Evolutionary conservation across 2,888 invertebrate genomes (phyloP).

Genomic region (Yponomeuta malinellus): DNA sequence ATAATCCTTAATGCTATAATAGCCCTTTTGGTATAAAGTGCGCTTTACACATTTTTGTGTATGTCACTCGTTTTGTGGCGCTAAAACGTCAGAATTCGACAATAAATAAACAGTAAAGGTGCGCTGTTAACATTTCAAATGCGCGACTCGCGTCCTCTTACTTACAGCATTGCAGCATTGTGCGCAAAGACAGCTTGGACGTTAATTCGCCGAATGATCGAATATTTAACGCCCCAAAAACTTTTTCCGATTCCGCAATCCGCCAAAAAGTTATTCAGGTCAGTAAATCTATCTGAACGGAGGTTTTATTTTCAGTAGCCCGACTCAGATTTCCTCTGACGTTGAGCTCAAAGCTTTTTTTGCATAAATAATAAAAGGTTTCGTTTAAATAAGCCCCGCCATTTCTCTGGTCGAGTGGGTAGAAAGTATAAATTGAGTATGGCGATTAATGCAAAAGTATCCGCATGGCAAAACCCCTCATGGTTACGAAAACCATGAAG

Average conservation of each 20-base stretch:
- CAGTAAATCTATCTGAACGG: slow-evolving; percentile 23
- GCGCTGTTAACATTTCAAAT: too few relatives aligned
- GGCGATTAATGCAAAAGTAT: neutral
- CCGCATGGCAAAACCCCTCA: too few relatives aligned
- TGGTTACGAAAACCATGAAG: too few relatives aligned
- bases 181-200: slow-evolving; percentile 10
- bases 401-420: neutral
- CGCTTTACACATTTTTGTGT: too few relatives aligned
- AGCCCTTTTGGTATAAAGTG: too few relatives aligned
- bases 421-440: neutral
- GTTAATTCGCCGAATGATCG: slow-evolving; percentile 24
- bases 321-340: slow-evolving; percentile 9
- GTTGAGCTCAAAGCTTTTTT: neutral
- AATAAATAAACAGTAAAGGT: too few relatives aligned
- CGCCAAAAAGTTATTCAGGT: slow-evolving; percentile 26
- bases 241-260: slow-evolving; percentile 23
- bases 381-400: neutral
- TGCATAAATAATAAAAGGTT: neutral
- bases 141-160: too few relatives aligned
- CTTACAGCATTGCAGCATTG: neutral
- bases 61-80: too few relatives aligned
- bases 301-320: slow-evolving; percentile 20
- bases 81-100: too few relatives aligned
- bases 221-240: slow-evolving; percentile 23
- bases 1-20: too few relatives aligned